Evolutionary conservation across 2,113 vertebrate genomes (phyloP).

Genomic region (Nothocercus nigrocapillus): DNA sequence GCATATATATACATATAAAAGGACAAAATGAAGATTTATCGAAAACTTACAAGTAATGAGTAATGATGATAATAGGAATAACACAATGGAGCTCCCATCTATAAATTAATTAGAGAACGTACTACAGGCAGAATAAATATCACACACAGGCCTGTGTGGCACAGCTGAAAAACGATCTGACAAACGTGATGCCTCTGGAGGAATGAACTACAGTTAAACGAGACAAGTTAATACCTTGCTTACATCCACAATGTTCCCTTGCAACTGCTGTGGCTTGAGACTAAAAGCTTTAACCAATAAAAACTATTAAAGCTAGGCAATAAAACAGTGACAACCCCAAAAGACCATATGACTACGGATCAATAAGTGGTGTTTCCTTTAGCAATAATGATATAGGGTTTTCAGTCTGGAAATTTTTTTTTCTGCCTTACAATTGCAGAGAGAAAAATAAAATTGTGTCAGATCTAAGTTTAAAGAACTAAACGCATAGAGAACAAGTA

Average conservation of each 20-base stretch:
- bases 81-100: background rate
- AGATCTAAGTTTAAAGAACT: background rate
- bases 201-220: conserved; percentile 53
- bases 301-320: conserved; percentile 54
- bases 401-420: background rate
- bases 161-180: conserved; percentile 76
- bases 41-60: background rate
- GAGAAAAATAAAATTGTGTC: background rate
- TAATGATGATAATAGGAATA: background rate
- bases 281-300: conserved; percentile 67
- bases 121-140: conserved; percentile 56
- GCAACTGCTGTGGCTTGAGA: conserved; percentile 16
- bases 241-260: conserved; percentile 32
- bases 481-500: background rate
- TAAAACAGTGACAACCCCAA: conserved; percentile 55
- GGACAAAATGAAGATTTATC: background rate
- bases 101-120: conserved; percentile 46
- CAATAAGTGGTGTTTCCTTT: conserved; percentile 40
- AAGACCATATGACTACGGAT: background rate
- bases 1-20: too few relatives aligned
- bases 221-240: conserved; percentile 70
- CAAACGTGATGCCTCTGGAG: conserved; percentile 72
- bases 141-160: conserved; percentile 4
- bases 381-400: background rate
- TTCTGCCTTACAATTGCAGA: background rate